These are phyloP conservation scores for Clavelina lepadiformis DNA, from an alignment of 23 tunicate species.

Conservation along the genomic window DNA sequence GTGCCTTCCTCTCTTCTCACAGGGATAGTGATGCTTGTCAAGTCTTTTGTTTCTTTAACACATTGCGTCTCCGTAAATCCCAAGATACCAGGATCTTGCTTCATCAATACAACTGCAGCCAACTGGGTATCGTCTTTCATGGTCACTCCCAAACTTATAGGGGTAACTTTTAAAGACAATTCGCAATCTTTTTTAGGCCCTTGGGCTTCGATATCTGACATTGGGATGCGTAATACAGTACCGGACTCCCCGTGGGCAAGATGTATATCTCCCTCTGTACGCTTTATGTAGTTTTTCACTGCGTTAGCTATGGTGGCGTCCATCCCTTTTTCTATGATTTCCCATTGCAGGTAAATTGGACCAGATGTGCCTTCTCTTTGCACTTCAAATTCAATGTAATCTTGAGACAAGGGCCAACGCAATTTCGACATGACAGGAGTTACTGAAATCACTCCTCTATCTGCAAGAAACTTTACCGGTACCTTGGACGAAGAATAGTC, in stretches of 20 bases:
- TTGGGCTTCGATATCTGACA: not conserved
- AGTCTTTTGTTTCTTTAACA: not conserved
- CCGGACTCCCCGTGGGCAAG: constrained; percentile 5
- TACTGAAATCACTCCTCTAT: constrained; percentile 14
- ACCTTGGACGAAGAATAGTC: not conserved
- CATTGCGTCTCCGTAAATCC: not conserved
- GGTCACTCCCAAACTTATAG: constrained; percentile 17
- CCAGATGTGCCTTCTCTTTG: constrained; percentile 22
- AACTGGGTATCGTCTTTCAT: constrained; percentile 4
- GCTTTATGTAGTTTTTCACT: not conserved
- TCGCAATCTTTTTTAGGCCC: constrained; percentile 20
- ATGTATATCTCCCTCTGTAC: constrained; percentile 5
- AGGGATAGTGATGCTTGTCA: constrained; percentile 12
- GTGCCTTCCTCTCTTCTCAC: constrained; percentile 36
- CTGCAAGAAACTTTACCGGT: constrained; percentile 7
- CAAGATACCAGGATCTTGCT: constrained; percentile 16
- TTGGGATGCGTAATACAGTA: constrained; percentile 6
- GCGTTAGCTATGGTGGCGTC: not conserved
- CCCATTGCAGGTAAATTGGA: constrained; percentile 1
- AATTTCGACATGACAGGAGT: not conserved
- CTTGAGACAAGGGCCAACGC: constrained; percentile 15
- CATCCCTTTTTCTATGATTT: not conserved
- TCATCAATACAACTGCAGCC: not conserved
- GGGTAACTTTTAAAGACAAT: not conserved
- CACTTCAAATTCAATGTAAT: not conserved